phyloP scores from a whole-genome alignment of 37 sponge, comb jelly and placozoan species.

The Axinella damicornis region DNA sequence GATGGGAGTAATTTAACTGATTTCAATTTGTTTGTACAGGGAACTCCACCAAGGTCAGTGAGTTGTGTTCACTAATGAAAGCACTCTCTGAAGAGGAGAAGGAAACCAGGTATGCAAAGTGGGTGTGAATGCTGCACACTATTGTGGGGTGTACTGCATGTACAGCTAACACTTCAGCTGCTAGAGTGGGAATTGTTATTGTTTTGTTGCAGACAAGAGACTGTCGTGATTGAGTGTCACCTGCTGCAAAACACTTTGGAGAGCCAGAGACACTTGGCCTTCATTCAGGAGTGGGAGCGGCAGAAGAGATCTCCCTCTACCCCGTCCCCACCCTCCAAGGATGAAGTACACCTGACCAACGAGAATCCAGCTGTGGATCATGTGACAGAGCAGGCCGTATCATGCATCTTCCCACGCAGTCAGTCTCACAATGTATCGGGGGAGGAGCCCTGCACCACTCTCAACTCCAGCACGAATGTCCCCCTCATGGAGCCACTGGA shows the following conservation, averaged over 20 bases:
- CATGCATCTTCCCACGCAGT: too few relatives aligned
- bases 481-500: constrained; percentile 4
- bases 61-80: constrained; percentile 42
- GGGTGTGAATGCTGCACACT: neutral
- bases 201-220: constrained; percentile 37
- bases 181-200: too few relatives aligned
- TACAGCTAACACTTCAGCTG: too few relatives aligned
- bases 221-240: constrained; percentile 29
- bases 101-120: constrained; percentile 18
- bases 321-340: constrained; percentile 1
- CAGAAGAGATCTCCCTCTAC: neutral
- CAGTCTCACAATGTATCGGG: too few relatives aligned
- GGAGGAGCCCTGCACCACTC: too few relatives aligned
- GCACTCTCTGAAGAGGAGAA: constrained; percentile 46
- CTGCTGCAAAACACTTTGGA: constrained; percentile 64
- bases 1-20: neutral
- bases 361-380: too few relatives aligned
- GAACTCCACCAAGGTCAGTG: neutral
- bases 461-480: neutral
- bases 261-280: constrained; percentile 34
- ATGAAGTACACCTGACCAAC: too few relatives aligned
- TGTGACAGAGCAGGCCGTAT: too few relatives aligned
- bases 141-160: too few relatives aligned
- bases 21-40: neutral
- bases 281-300: constrained; percentile 37